Base-by-base conservation (phyloP, 2,113 vertebrate species). In the Hepsetus odoe region DNA sequence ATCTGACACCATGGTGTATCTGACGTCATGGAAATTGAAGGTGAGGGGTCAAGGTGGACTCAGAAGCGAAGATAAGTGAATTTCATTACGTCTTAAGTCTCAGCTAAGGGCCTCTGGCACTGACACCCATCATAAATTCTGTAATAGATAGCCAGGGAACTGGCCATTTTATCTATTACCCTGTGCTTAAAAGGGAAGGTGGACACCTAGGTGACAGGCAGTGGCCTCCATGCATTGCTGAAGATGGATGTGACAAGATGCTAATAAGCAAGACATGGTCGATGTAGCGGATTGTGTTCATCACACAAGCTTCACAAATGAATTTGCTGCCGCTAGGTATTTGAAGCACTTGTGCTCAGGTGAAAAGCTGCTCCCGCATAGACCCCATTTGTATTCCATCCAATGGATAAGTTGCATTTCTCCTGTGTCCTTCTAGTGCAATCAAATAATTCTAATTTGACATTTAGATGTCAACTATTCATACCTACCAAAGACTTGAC, bases 381-480 rank as follows among this genome's bases (percentile, higher is more conserved):
- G 40, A 61, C 66, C 32, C 53, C 56, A 76, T 83, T 77, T 55
- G 26, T 72, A 77, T 80, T 73, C 79, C 42, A 65, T 67, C 38
- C 42, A 46, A 68, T 35, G 46, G 44, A 49, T 77, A 69, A 13
- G 40, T 79, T 79, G 65, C 80, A 67, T 26, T 40, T 35, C 56
- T 38, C 42, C 72, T 26, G 44, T 74, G 64, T 74, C 26, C 72
- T 74, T 74, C 70, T 42, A 82, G 26, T 74, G 70, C 33, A 69
- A 71, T 82, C 64, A 81, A 83, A 84, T 81, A 58, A 82, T 79
- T 88, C 72, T 71, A 85, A 86, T 82, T 74, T 85, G 82, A 77
- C 82, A 86, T 85, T 86, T 86, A 85, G 76, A 58, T 81, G 67
- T 70, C 55, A 86, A 67, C 66, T 74, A 80, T 86, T 74, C 75